These are phyloP conservation scores for Plemyria rubiginata DNA, from an alignment of 2,888 invertebrate genomes.

Conservation along the genomic window DNA sequence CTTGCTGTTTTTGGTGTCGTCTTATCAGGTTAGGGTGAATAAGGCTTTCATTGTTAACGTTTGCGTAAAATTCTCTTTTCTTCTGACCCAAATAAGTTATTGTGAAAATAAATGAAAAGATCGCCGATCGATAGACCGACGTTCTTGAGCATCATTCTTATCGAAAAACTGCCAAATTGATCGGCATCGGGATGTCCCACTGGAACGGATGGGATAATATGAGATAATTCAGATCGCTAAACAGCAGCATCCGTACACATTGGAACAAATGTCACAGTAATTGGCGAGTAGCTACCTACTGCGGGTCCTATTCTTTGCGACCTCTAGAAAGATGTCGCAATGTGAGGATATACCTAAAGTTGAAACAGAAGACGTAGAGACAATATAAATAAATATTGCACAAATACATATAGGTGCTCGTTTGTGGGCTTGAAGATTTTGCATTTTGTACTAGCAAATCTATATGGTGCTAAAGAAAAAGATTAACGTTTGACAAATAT, in stretches of 20 bases:
- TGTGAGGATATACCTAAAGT: too few relatives aligned
- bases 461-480: too few relatives aligned
- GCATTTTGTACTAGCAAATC: too few relatives aligned
- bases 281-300: conserved; percentile 17
- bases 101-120: too few relatives aligned
- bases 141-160: neutral
- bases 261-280: conserved; percentile 29
- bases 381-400: too few relatives aligned
- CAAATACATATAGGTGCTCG: too few relatives aligned
- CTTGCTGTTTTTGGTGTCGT: neutral
- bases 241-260: conserved; percentile 49
- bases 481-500: too few relatives aligned
- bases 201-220: conserved; percentile 41
- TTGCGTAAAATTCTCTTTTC: too few relatives aligned
- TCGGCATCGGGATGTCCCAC: conserved; percentile 21
- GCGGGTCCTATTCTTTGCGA: conserved; percentile 13
- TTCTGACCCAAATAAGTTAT: too few relatives aligned
- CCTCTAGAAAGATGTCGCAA: neutral
- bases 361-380: neutral
- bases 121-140: neutral
- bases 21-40: neutral
- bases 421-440: too few relatives aligned
- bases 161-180: conserved; percentile 21
- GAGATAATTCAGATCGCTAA: conserved; percentile 38
- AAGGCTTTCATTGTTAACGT: neutral